Evolutionary conservation across 2,797 vertebrate species (phyloP).

Genomic region (Bufotes viridis): DNA sequence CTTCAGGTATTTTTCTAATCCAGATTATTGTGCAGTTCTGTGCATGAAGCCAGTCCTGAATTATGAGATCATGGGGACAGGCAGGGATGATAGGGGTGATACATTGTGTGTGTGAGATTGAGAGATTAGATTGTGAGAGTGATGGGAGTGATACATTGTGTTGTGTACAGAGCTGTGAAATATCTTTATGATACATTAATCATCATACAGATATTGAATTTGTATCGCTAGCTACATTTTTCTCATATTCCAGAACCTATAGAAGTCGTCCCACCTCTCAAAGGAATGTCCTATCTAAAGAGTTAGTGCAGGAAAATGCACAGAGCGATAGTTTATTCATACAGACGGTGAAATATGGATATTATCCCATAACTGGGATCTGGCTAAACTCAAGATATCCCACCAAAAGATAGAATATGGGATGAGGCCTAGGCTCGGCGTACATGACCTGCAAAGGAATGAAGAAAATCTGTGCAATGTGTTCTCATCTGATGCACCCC

Average conservation of each 20-base stretch:
- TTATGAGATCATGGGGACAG: neutral
- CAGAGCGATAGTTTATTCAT: constrained; percentile 6
- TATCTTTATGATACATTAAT: neutral
- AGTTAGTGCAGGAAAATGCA: constrained; percentile 11
- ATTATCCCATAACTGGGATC: constrained; percentile 16
- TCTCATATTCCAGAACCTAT: neutral
- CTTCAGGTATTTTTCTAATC: too few relatives aligned
- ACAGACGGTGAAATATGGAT: neutral
- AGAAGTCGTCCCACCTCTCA: neutral
- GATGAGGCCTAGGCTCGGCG: neutral
- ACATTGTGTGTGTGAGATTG: neutral
- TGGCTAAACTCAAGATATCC: constrained; percentile 47
- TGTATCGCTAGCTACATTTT: neutral
- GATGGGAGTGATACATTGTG: neutral
- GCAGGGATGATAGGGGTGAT: neutral
- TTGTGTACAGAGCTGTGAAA: neutral
- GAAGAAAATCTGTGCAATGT: constrained; percentile 28
- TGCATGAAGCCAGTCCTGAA: neutral
- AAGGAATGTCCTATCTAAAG: neutral
- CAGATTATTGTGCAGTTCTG: too few relatives aligned
- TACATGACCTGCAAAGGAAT: constrained; percentile 30
- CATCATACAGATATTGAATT: neutral
- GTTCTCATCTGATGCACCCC: neutral
- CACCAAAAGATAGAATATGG: neutral
- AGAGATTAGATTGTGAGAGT: neutral